phyloP scores from a whole-genome alignment of 2,797 vertebrate genomes.

The Cyclopterus lumpus region DNA sequence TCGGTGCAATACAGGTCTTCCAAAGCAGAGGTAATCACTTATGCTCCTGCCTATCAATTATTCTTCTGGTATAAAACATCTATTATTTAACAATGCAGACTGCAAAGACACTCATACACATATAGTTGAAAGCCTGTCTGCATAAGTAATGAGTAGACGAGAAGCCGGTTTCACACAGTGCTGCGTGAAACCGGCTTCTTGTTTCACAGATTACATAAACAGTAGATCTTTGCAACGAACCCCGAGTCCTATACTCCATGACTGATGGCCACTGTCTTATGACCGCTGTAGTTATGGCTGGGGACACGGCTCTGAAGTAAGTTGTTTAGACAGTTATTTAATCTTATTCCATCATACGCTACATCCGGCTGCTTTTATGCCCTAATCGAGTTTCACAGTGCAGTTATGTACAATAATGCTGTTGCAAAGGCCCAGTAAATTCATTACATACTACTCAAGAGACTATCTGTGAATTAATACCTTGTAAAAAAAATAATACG shows the following conservation, averaged over 20 bases:
- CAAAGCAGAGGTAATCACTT: conserved; percentile 24
- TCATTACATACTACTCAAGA: conserved; percentile 61
- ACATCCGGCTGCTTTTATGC: conserved; percentile 57
- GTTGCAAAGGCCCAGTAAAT: conserved; percentile 52
- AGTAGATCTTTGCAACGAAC: conserved; percentile 19
- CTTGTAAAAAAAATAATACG: conserved; percentile 29
- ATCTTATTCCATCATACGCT: conserved; percentile 45
- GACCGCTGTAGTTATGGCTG: conserved; percentile 32
- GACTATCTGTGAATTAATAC: conserved; percentile 43
- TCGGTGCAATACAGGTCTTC: neutral
- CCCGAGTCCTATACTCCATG: neutral
- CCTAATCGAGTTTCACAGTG: conserved; percentile 62
- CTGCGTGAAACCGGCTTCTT: neutral
- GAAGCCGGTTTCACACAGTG: conserved; percentile 24
- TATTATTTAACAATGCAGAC: conserved; percentile 40
- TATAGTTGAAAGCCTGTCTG: conserved; percentile 40
- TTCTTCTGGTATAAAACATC: conserved; percentile 40
- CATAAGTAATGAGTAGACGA: conserved; percentile 37
- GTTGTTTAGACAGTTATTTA: conserved; percentile 56
- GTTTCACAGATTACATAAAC: conserved; percentile 22
- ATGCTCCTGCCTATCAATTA: conserved; percentile 34
- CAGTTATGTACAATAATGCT: conserved; percentile 51
- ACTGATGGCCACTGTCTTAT: conserved; percentile 48
- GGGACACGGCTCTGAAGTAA: conserved; percentile 16
- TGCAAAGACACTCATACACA: conserved; percentile 26